Evolutionary conservation across 2,888 invertebrate genomes (phyloP), one percentile per base, ranked within the genome.

Genomic region (Esperia sulphurella): DNA sequence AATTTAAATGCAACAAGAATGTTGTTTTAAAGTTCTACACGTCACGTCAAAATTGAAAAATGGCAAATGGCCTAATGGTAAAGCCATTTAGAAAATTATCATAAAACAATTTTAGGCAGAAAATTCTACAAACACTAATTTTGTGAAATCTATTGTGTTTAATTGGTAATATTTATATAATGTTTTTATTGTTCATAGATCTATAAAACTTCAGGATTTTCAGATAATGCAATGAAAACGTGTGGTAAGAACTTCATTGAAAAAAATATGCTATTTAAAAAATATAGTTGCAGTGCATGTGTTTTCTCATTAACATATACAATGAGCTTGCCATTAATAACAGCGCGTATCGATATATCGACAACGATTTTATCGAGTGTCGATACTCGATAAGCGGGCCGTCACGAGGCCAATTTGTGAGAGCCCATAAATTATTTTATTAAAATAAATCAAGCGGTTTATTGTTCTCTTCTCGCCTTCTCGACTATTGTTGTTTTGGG

Each of bases 361-460:
- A 55, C 51, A 51, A 49, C 42, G 51, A 66, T 68, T 69, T 71
- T 68, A 73, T 71, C 73, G 68, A 63, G 57, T 58, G 65, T 65
- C 65, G 75, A 75, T 75, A 71, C 73, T 79, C 80, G 83, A 85
- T 84, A 84, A 81, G 75, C 70, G 70, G 69, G 68, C 73, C 71
- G 81, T 79, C 83, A 79, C 75, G 75, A 75, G 79, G 71, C 79
- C 85, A 86, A 87, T 87, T 85, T 86, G 87, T 85, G 75, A 75
- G 71, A 65, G 75, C 69, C 73, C 82, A 86, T 88, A 87, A 86
- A 87, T 87, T 83, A 85, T 72, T 83, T 84, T 84, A 87, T 86
- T 85, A 84, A 83, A 83, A 87, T 87, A 87, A 87, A 87, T 87
- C 86, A 86, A 74, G 63, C 62, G 63, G 69, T 83, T 84, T 86